phyloP scores from a whole-genome alignment of 2,113 vertebrate species.

The Pollimyrus isidori region DNA sequence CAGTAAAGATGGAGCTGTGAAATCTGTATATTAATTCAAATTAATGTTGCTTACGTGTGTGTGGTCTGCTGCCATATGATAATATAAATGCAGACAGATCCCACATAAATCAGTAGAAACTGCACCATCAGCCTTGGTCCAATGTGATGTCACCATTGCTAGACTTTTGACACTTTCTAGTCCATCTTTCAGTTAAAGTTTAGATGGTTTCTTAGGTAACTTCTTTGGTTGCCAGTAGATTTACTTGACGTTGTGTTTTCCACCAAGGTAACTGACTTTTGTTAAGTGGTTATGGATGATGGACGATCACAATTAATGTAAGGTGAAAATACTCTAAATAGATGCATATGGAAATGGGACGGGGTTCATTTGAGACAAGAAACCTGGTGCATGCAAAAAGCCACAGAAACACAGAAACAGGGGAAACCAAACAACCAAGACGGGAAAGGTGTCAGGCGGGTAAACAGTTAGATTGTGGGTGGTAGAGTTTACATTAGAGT shows the following conservation, averaged over 20 bases:
- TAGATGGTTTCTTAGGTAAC: not conserved
- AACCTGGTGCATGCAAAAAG: not conserved
- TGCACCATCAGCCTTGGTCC: not conserved
- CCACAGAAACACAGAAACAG: not conserved
- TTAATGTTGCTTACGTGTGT: not conserved
- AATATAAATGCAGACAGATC: not conserved
- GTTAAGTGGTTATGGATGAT: not conserved
- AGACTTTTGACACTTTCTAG: not conserved
- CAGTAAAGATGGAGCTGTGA: not conserved
- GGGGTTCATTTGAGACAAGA: not conserved
- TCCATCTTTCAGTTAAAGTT: not conserved
- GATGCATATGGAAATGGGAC: not conserved
- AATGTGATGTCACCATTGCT: not conserved
- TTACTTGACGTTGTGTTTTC: not conserved
- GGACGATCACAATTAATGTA: not conserved
- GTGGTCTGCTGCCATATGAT: not conserved
- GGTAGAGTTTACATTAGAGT: not conserved
- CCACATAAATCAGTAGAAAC: not conserved
- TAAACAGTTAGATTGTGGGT: not conserved
- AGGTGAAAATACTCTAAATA: not conserved
- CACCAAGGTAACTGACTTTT: not conserved
- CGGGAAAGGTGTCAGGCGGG: not conserved
- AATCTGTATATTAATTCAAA: not conserved
- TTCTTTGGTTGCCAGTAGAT: not conserved
- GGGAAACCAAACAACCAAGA: not conserved